Conservation (phyloP, 1,140 invertebrate species). For the Drosophila repleta region DNA sequence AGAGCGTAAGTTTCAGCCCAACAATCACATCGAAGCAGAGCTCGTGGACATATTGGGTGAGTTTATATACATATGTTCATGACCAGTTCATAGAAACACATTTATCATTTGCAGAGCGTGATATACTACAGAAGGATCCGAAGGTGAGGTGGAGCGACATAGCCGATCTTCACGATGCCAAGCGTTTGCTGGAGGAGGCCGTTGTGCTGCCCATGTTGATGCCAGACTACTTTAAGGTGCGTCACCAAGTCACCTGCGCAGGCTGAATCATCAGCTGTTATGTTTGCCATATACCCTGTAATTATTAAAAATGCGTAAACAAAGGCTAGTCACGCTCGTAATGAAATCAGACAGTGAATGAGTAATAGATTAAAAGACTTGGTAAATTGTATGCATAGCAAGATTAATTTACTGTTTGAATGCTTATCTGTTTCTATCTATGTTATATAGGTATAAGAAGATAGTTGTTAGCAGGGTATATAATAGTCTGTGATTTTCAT, state of each 20-base stretch:
- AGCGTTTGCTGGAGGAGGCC: slow-evolving; percentile 97
- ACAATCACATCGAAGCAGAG: slow-evolving; percentile 93
- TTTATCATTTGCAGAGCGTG: slow-evolving; percentile 88
- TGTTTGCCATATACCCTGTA: not conserved
- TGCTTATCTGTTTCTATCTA: not conserved
- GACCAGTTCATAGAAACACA: not conserved
- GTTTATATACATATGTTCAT: not conserved
- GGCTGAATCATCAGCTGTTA: slow-evolving; percentile 45
- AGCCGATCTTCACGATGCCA: slow-evolving; percentile 97
- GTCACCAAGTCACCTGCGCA: slow-evolving; percentile 28
- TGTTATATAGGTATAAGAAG: no score
- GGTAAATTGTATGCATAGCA: not conserved
- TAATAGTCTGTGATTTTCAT: not conserved
- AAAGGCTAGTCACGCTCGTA: not conserved
- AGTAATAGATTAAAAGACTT: not conserved
- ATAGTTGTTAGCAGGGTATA: not conserved
- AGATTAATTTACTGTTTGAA: not conserved
- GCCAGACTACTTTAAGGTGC: slow-evolving; percentile 98
- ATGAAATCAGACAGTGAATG: not conserved
- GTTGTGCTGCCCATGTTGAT: slow-evolving; percentile 99
- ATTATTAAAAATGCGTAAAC: not conserved
- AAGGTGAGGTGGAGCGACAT: slow-evolving; percentile 99
- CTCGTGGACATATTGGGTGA: slow-evolving; percentile 95
- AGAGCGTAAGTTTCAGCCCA: slow-evolving; percentile 94
- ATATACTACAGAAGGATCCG: slow-evolving; percentile 99